phyloP scores from a whole-genome alignment of 2,113 vertebrate genomes.

The Zosterops pallidus region DNA sequence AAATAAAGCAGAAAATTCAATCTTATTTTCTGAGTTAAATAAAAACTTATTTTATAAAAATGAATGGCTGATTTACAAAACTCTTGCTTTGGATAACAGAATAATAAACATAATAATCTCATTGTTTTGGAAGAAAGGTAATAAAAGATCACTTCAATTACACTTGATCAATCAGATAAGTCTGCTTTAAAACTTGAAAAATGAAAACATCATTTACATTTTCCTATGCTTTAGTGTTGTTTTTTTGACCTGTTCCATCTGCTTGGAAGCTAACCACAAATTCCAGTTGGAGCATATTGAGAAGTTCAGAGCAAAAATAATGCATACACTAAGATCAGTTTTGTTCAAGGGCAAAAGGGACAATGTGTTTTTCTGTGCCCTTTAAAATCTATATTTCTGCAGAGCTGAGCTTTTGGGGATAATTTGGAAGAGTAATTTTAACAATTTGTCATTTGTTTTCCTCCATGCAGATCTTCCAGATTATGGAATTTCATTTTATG shows the following conservation, averaged over 20 bases:
- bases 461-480: not conserved
- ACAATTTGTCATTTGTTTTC: not conserved
- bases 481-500: not conserved
- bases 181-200: not conserved
- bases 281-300: not conserved
- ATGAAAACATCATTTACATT: not conserved
- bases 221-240: not conserved
- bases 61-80: not conserved
- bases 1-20: not conserved
- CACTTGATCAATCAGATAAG: not conserved
- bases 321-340: not conserved
- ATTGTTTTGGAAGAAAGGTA: not conserved
- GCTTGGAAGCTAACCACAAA: not conserved
- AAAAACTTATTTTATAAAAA: not conserved
- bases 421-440: not conserved
- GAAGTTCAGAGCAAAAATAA: not conserved
- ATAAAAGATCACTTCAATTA: not conserved
- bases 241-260: not conserved
- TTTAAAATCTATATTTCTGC: not conserved
- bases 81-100: not conserved
- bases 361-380: not conserved
- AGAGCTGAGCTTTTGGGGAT: not conserved
- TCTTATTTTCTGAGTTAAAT: not conserved
- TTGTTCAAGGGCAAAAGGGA: not conserved
- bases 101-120: not conserved